Percentiles rank a stretch among this genome's conserved stretches.
Evolutionary conservation across 2,113 vertebrate genomes (phyloP).

Genomic region (Anhinga rufa): DNA sequence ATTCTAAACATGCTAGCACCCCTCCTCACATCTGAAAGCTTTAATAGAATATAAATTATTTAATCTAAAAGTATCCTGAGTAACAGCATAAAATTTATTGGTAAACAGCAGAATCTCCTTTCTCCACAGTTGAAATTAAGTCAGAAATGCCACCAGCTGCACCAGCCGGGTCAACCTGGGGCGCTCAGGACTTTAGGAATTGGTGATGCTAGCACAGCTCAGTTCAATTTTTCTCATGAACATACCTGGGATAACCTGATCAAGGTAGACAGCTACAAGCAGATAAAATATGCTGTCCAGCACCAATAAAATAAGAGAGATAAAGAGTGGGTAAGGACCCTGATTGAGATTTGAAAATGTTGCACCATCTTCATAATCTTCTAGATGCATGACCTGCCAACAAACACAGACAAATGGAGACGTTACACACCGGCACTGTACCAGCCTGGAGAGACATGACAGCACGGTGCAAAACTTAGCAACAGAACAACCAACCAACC

Average conservation of each 20-base stretch:
- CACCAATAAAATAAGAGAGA: slow-evolving; percentile 80
- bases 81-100: neutral
- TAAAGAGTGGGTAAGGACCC: slow-evolving; percentile 88
- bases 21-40: neutral
- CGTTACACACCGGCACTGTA: neutral
- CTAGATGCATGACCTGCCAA: slow-evolving; percentile 91
- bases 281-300: slow-evolving; percentile 90
- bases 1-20: neutral
- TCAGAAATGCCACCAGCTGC: neutral
- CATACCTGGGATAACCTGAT: slow-evolving; percentile 95
- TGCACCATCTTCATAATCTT: slow-evolving; percentile 88
- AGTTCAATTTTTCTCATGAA: neutral
- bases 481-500: no score
- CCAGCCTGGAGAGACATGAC: neutral
- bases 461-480: neutral
- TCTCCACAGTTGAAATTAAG: neutral
- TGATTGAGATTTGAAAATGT: slow-evolving; percentile 80
- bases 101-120: neutral
- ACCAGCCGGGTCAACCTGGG: neutral
- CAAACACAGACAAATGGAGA: neutral
- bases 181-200: neutral
- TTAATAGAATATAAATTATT: neutral
- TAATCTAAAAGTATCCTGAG: neutral
- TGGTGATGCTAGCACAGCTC: neutral
- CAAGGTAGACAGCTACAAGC: slow-evolving; percentile 90